Evolutionary conservation across 2,888 invertebrate genomes (phyloP).

Genomic region (Lissonota sp.): DNA sequence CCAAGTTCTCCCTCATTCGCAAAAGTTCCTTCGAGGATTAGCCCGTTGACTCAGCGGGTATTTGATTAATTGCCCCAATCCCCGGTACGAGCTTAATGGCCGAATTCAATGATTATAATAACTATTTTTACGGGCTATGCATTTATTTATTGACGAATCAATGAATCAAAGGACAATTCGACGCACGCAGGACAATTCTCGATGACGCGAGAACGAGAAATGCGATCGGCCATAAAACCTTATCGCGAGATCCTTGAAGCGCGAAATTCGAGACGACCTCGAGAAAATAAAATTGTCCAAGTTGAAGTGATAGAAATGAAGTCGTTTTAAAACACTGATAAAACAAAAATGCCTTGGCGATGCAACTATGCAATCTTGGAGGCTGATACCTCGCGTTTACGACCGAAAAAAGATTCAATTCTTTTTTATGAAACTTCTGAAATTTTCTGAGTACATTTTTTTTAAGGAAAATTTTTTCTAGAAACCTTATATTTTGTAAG

Average conservation of each 20-base stretch:
- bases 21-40: conserved; percentile 8
- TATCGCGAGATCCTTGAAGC: conserved; percentile 23
- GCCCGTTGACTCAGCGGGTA: conserved; percentile 8
- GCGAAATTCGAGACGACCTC: conserved; percentile 49
- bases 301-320: no score
- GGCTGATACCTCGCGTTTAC: no score
- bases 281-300: conserved; percentile 5
- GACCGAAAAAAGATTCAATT: no score
- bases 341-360: neutral
- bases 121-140: neutral
- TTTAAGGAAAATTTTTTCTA: no score
- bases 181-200: neutral
- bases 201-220: conserved; percentile 19
- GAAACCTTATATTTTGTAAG: no score
- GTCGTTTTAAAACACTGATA: neutral
- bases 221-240: conserved; percentile 21
- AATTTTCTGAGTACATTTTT: no score
- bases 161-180: neutral
- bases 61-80: conserved; percentile 40
- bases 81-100: neutral
- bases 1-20: conserved; percentile 9
- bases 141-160: neutral
- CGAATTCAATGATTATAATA: neutral
- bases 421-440: no score
- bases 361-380: neutral